Percentiles rank a stretch among this genome's conserved stretches.
Evolutionary conservation across 2,888 invertebrate genomes (phyloP).

Genomic region (Crossocerus cetratus): DNA sequence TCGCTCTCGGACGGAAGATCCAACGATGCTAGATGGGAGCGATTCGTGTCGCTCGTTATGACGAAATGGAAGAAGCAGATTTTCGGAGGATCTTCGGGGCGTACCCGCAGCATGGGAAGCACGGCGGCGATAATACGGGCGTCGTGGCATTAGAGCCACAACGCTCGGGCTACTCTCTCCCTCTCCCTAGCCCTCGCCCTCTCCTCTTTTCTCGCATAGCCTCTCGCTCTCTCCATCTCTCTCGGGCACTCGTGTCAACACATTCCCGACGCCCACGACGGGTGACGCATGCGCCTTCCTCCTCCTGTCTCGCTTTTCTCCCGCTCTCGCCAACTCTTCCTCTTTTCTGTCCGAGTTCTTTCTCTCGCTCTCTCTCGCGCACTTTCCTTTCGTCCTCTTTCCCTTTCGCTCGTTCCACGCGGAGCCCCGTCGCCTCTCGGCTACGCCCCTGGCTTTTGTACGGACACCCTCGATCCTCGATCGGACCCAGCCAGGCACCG

Average conservation of each 20-base stretch:
- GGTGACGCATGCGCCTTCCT: slow-evolving; percentile 57
- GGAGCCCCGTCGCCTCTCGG: slow-evolving; percentile 36
- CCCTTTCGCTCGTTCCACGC: slow-evolving; percentile 3
- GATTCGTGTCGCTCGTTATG: slow-evolving; percentile 6
- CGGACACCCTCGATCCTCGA: slow-evolving; percentile 28
- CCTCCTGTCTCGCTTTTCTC: slow-evolving; percentile 42
- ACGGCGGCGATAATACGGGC: slow-evolving; percentile 52
- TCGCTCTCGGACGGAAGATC: not conserved
- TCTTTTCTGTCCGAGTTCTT: slow-evolving; percentile 10
- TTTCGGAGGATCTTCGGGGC: slow-evolving; percentile 24
- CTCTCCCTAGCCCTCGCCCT: not conserved
- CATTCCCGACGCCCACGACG: slow-evolving; percentile 59
- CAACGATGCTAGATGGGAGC: not conserved
- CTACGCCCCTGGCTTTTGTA: slow-evolving; percentile 59
- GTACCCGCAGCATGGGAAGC: slow-evolving; percentile 46
- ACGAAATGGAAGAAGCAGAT: slow-evolving; percentile 25
- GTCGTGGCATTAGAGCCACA: slow-evolving; percentile 50
- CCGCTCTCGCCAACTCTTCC: not conserved
- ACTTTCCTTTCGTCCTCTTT: slow-evolving; percentile 29
- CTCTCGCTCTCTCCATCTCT: slow-evolving; percentile 3
- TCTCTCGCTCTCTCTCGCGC: slow-evolving; percentile 21
- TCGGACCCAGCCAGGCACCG: slow-evolving; percentile 16
- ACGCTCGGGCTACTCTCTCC: slow-evolving; percentile 19
- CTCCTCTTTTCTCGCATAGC: not conserved
- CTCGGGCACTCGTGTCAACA: slow-evolving; percentile 54